Percentiles rank a stretch among this genome's conserved stretches.
phyloP scores from a whole-genome alignment of 2,888 invertebrate species.

The Andricus quercusramuli region DNA sequence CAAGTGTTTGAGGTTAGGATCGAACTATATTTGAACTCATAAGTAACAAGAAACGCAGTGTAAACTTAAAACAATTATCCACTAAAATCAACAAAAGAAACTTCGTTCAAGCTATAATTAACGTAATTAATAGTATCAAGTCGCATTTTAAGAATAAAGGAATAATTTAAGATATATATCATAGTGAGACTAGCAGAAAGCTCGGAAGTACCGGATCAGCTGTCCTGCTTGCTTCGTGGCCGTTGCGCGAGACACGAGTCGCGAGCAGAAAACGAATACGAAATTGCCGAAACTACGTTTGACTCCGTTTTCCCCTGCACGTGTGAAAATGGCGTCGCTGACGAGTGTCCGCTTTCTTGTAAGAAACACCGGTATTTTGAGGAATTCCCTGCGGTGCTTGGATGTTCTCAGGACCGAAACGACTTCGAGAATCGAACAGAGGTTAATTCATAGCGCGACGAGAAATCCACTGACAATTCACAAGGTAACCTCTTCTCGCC shows the following conservation, averaged over 20 bases:
- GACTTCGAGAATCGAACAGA: conserved; percentile 54
- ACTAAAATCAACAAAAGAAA: too few species aligned
- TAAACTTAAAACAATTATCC: too few species aligned
- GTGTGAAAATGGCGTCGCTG: conserved; percentile 73
- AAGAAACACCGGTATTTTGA: conserved; percentile 68
- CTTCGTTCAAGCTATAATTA: too few species aligned
- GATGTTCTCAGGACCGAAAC: conserved; percentile 50
- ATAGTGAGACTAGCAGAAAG: too few species aligned
- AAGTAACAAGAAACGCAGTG: too few species aligned
- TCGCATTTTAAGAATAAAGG: too few species aligned
- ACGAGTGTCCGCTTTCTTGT: conserved; percentile 68
- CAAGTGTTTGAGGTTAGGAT: too few species aligned
- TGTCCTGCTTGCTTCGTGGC: not conserved
- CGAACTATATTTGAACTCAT: too few species aligned
- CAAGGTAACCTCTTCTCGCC: conserved; percentile 65
- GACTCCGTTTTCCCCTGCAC: not conserved
- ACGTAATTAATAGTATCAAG: too few species aligned
- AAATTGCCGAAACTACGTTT: not conserved
- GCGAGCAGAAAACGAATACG: not conserved
- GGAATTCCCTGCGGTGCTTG: conserved; percentile 60
- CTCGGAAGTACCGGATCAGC: too few species aligned
- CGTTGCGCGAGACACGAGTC: not conserved
- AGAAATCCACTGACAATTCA: conserved; percentile 49
- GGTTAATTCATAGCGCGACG: conserved; percentile 61
- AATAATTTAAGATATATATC: too few species aligned